Evolutionary conservation across 2,797 vertebrate genomes (phyloP).

Genomic region (Phataginus tricuspis): DNA sequence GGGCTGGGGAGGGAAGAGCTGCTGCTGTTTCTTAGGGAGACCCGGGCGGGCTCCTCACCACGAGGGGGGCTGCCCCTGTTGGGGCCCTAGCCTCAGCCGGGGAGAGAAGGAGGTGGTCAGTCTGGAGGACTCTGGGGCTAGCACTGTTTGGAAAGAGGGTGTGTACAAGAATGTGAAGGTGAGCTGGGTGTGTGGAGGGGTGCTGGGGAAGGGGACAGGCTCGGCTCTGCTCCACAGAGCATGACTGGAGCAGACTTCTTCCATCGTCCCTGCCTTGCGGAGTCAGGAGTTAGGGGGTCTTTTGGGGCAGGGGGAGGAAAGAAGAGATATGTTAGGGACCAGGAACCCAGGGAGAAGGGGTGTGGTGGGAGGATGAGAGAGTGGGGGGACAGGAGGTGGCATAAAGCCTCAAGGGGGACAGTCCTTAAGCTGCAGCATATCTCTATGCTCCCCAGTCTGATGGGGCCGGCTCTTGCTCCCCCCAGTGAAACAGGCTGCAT

Average conservation of each 20-base stretch:
- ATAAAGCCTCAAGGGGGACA: not conserved
- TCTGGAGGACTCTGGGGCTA: not conserved
- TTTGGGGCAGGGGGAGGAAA: not conserved
- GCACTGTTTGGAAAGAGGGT: slow-evolving; percentile 64
- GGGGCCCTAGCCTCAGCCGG: not conserved
- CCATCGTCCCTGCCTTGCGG: too few species aligned
- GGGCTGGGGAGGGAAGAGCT: not conserved
- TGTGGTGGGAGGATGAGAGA: accelerated
- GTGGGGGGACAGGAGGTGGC: not conserved
- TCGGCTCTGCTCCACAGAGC: not conserved
- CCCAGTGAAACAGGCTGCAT: not conserved
- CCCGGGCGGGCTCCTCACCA: not conserved
- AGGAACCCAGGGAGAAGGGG: not conserved
- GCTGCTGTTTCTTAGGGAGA: not conserved
- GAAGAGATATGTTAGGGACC: not conserved
- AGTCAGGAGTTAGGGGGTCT: not conserved
- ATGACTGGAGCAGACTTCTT: not conserved
- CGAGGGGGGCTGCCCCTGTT: not conserved
- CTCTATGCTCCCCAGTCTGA: too few species aligned
- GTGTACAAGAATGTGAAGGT: slow-evolving; percentile 61
- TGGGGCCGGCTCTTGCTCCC: not conserved
- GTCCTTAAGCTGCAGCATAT: accelerated
- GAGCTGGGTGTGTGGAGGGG: not conserved
- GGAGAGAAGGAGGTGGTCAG: slow-evolving; percentile 5
- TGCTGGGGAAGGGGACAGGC: not conserved